A percentile compares a stretch with the other conserved stretches of the same genome.
phyloP scores from a whole-genome alignment of 2,797 vertebrate species.

The Pyrocephalus nanus region DNA sequence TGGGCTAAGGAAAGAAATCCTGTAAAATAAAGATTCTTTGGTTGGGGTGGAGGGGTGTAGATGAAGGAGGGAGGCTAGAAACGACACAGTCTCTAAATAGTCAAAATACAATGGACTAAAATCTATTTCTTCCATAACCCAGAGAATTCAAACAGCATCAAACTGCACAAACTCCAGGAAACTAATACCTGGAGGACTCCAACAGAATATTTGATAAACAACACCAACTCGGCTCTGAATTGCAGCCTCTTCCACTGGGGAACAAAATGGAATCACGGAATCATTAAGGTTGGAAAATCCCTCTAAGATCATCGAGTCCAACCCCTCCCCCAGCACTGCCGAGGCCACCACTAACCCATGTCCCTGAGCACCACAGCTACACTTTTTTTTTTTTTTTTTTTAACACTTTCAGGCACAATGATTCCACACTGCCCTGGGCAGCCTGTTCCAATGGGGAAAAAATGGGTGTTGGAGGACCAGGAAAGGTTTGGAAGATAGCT shows the following conservation, averaged over 20 bases:
- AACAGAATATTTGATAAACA: background rate
- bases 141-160: background rate
- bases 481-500: background rate
- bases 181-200: background rate
- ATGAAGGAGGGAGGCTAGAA: background rate
- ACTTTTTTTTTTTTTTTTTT: fast-evolving
- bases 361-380: background rate
- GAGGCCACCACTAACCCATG: background rate
- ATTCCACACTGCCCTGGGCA: background rate
- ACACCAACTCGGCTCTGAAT: background rate
- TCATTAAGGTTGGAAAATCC: background rate
- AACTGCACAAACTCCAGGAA: background rate
- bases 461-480: fast-evolving
- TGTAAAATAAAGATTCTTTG: background rate
- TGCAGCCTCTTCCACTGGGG: background rate
- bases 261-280: background rate
- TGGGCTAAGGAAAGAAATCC: background rate
- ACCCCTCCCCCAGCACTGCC: background rate
- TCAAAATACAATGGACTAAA: background rate
- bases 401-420: background rate
- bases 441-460: background rate
- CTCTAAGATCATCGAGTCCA: background rate
- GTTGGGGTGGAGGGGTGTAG: fast-evolving
- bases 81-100: background rate
- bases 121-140: background rate